Evolutionary conservation across 2,113 vertebrate genomes (phyloP).

Genomic region (Crotalus helleri): DNA sequence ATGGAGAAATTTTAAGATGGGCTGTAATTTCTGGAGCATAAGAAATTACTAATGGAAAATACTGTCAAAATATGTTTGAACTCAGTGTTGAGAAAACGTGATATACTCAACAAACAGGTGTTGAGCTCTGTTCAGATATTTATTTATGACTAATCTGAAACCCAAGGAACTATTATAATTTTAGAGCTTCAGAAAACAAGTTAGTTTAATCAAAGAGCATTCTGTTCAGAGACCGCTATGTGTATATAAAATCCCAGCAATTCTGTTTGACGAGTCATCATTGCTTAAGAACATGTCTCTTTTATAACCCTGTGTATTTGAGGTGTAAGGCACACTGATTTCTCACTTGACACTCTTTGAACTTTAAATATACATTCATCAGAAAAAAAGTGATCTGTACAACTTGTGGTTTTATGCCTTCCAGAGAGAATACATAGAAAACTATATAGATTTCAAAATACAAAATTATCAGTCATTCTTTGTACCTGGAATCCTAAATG

Average conservation of each 20-base stretch:
- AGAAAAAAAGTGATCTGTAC: slow-evolving; percentile 28
- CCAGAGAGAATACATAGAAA: slow-evolving; percentile 39
- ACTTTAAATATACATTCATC: slow-evolving; percentile 20
- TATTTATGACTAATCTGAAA: neutral
- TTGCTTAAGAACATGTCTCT: slow-evolving; percentile 23
- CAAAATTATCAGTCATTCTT: neutral
- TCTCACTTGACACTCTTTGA: slow-evolving; percentile 41
- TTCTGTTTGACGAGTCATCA: slow-evolving; percentile 7
- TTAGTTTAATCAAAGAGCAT: slow-evolving; percentile 30
- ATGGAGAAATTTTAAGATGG: neutral
- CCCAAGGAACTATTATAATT: neutral
- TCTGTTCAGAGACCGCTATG: neutral
- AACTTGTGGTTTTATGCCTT: slow-evolving; percentile 34
- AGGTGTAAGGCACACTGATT: neutral
- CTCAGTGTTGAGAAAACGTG: neutral
- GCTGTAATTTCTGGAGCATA: neutral
- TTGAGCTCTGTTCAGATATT: neutral
- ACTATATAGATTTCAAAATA: neutral
- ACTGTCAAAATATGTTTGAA: neutral
- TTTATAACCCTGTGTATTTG: neutral
- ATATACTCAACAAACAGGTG: neutral
- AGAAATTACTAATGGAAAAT: neutral
- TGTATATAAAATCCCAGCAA: neutral
- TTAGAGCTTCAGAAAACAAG: neutral
- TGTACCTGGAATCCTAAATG: neutral